A percentile compares a stretch with the other conserved stretches of the same genome.
Conservation (phyloP, 2,888 invertebrate species). For the Saturnia japonica region DNA sequence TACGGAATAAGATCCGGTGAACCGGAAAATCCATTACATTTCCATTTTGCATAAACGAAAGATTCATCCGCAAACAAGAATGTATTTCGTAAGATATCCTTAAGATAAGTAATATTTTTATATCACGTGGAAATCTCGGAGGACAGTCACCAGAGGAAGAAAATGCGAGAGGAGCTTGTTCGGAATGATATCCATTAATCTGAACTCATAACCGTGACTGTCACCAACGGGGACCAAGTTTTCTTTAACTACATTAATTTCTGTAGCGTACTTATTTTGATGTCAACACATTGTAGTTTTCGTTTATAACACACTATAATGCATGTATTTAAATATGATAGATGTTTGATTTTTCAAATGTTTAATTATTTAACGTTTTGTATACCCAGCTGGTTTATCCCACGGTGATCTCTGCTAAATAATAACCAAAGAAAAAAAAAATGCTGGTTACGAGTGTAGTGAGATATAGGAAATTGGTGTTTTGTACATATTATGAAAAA, state of each 20-base stretch:
- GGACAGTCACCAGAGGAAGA: constrained; percentile 25
- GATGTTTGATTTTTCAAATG: no score
- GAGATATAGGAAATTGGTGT: no score
- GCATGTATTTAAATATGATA: not conserved
- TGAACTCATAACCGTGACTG: constrained; percentile 33
- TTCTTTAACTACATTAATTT: constrained; percentile 31
- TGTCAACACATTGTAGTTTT: not conserved
- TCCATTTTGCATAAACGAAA: constrained; percentile 2
- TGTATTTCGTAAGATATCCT: constrained; percentile 28
- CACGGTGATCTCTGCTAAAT: no score
- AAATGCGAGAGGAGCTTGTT: constrained; percentile 26
- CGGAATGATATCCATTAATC: constrained; percentile 38
- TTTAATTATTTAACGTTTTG: no score
- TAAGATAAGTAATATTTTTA: constrained; percentile 36
- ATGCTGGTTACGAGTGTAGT: no score
- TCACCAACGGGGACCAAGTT: constrained; percentile 40
- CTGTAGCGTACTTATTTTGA: constrained; percentile 10
- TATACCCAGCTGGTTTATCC: no score
- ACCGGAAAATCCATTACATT: constrained; percentile 3
- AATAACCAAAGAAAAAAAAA: no score
- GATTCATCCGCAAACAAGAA: constrained; percentile 22
- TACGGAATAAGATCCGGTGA: not conserved
- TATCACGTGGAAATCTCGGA: constrained; percentile 32
- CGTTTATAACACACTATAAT: not conserved
- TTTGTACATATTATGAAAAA: no score